These are phyloP conservation scores for Bolinopsis microptera DNA, from an alignment of 37 sponge, comb jelly and placozoan genomes.

Conservation along the genomic window DNA sequence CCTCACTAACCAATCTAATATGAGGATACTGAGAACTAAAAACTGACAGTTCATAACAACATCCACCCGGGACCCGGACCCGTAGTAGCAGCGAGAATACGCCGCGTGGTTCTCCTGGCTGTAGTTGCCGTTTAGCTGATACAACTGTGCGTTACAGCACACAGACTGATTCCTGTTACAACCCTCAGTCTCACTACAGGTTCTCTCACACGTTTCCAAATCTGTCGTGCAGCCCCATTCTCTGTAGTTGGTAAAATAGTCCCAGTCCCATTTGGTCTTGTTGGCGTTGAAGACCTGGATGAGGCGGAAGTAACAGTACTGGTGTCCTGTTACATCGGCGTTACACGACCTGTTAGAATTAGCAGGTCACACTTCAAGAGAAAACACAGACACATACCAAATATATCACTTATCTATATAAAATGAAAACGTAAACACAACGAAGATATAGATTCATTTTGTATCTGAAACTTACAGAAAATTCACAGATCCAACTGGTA, in stretches of 20 bases:
- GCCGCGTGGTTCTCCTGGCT: neutral
- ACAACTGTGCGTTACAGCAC: slow-evolving; percentile 20
- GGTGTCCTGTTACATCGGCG: neutral
- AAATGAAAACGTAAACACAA: no score
- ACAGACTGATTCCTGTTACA: neutral
- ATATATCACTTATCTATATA: no score
- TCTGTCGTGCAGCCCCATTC: slow-evolving; percentile 28
- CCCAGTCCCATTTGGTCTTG: neutral
- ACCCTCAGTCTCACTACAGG: neutral
- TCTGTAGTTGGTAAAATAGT: neutral
- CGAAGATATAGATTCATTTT: no score
- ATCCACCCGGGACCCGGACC: neutral
- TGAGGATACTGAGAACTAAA: neutral
- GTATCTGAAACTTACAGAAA: no score
- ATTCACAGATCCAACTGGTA: no score
- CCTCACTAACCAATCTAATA: neutral
- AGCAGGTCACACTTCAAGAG: neutral
- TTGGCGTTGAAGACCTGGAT: neutral
- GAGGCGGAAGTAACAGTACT: neutral
- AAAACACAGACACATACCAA: no score
- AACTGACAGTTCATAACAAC: neutral
- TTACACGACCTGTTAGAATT: no score
- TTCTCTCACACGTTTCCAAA: neutral
- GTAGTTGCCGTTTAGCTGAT: neutral
- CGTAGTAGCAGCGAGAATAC: neutral